Percentiles rank a stretch among this genome's conserved stretches.
phyloP scores from a whole-genome alignment of 53 echinoderm and acorn worm genomes.

The Antedon mediterranea region DNA sequence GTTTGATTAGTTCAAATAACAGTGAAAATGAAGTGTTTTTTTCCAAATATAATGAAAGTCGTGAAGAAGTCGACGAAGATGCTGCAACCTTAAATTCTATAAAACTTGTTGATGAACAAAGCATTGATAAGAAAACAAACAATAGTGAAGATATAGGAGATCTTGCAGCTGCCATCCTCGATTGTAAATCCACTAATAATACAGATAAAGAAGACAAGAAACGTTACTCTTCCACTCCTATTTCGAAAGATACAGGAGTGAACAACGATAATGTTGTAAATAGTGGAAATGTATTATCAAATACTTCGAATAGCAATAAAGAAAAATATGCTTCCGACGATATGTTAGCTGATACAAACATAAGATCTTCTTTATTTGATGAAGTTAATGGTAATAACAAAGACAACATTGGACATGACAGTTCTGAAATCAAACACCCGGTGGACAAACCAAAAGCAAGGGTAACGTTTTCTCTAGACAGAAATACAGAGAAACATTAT shows the following conservation, averaged over 20 bases:
- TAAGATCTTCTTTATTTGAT: too few relatives aligned
- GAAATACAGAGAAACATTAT: neutral
- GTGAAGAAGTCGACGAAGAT: neutral
- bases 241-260: neutral
- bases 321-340: neutral
- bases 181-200: neutral
- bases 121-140: neutral
- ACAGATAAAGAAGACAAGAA: neutral
- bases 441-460: neutral
- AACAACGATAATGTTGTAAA: neutral
- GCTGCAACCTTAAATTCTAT: neutral
- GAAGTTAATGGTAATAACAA: too few relatives aligned
- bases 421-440: neutral
- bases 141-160: neutral
- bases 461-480: neutral
- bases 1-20: neutral
- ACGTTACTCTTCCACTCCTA: neutral
- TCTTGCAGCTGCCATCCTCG: neutral
- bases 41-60: neutral
- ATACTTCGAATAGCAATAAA: neutral
- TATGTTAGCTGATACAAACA: too few relatives aligned
- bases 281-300: neutral
- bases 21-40: neutral
- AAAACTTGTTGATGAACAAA: neutral
- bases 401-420: neutral